These are phyloP conservation scores for Melopsittacus undulatus DNA, from an alignment of 2,797 vertebrate species.

Conservation along the genomic window DNA sequence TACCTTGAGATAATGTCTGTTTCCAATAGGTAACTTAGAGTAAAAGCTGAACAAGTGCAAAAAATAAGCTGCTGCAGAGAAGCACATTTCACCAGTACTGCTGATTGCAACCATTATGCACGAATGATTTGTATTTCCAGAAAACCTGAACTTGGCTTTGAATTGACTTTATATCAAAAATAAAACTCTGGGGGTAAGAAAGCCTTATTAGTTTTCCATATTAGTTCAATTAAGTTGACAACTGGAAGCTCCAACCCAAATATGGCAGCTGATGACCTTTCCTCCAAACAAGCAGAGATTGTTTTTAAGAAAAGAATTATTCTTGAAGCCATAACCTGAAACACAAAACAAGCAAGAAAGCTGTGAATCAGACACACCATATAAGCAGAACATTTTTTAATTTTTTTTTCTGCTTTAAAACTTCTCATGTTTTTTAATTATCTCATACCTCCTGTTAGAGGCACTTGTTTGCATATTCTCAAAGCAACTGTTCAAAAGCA, in stretches of 20 bases:
- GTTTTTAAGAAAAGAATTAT: background rate
- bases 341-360: background rate
- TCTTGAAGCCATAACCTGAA: background rate
- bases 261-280: background rate
- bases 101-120: background rate
- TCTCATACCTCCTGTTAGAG: background rate
- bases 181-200: background rate
- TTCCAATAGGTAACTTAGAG: background rate
- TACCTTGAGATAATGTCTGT: background rate
- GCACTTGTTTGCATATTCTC: background rate
- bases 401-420: background rate
- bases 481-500: background rate
- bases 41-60: background rate
- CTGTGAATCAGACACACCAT: background rate
- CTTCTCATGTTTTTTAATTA: background rate
- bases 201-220: background rate
- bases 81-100: background rate
- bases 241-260: background rate
- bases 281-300: background rate
- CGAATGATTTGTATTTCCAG: background rate
- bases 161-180: background rate
- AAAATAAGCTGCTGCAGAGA: background rate
- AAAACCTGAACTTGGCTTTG: background rate
- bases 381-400: rapidly evolving
- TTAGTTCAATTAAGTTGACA: background rate